Conservation (phyloP, 2,797 vertebrate genomes). For the Paramormyrops hopkinsi region DNA sequence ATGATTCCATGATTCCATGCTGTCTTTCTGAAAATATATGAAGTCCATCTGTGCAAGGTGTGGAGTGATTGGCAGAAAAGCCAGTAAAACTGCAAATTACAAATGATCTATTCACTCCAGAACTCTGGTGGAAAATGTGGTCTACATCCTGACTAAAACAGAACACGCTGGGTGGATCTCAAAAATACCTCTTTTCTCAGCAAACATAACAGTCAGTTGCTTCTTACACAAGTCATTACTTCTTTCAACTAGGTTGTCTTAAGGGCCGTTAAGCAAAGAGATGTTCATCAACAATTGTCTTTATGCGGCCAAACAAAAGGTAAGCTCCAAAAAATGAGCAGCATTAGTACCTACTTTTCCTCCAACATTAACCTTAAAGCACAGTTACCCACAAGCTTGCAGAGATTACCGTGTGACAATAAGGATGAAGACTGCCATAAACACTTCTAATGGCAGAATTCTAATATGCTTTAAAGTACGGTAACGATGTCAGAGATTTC, state of each 20-base stretch:
- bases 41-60: not conserved
- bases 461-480: not conserved
- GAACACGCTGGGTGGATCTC: not conserved
- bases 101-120: not conserved
- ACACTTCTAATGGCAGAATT: not conserved
- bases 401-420: slow-evolving; percentile 19
- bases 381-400: slow-evolving; percentile 26
- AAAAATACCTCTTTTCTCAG: slow-evolving; percentile 12
- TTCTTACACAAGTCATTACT: slow-evolving; percentile 28
- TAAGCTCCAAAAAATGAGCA: slow-evolving; percentile 29
- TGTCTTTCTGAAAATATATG: not conserved
- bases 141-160: not conserved
- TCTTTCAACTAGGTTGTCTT: slow-evolving; percentile 26
- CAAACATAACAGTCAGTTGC: not conserved
- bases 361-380: slow-evolving; percentile 35
- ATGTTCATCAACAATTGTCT: slow-evolving; percentile 25
- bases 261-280: slow-evolving; percentile 13
- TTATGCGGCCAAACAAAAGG: slow-evolving; percentile 32
- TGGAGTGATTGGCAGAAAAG: not conserved
- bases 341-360: slow-evolving; percentile 31
- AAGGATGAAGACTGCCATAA: not conserved
- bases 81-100: not conserved
- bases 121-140: not conserved
- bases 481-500: not conserved
- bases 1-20: not conserved